Conservation (phyloP, 2,888 invertebrate species). For the Philereme transversata region DNA sequence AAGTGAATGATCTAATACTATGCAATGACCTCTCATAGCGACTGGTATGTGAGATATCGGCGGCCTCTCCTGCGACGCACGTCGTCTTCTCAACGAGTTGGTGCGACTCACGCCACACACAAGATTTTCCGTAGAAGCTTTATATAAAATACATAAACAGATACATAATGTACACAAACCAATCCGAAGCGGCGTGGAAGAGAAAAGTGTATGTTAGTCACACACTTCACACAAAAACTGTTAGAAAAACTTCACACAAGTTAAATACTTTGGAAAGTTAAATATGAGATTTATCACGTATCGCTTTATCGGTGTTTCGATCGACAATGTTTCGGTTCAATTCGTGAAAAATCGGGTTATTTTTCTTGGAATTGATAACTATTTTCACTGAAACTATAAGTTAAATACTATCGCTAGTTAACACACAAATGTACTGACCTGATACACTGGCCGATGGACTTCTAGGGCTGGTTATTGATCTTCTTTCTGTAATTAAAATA, state of each 20-base stretch:
- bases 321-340: no score
- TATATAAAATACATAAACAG: conserved; percentile 23
- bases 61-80: conserved; percentile 75
- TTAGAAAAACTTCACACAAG: conserved; percentile 11
- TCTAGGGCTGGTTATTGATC: conserved; percentile 71
- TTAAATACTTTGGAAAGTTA: neutral
- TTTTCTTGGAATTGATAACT: no score
- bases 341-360: no score
- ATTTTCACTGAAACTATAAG: no score
- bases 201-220: conserved; percentile 24
- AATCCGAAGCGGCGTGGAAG: conserved; percentile 52
- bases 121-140: conserved; percentile 74
- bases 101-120: conserved; percentile 64
- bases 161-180: conserved; percentile 22
- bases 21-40: conserved; percentile 66
- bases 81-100: conserved; percentile 63
- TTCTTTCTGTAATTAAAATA: conserved; percentile 60
- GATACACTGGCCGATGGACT: conserved; percentile 80
- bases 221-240: conserved; percentile 9
- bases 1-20: conserved; percentile 2
- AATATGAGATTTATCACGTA: no score
- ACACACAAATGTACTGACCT: conserved; percentile 51
- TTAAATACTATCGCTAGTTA: no score
- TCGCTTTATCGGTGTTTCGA: no score
- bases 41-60: conserved; percentile 77